Conservation (phyloP, 2,113 vertebrate species). For the Nannobrachium achirus region DNA sequence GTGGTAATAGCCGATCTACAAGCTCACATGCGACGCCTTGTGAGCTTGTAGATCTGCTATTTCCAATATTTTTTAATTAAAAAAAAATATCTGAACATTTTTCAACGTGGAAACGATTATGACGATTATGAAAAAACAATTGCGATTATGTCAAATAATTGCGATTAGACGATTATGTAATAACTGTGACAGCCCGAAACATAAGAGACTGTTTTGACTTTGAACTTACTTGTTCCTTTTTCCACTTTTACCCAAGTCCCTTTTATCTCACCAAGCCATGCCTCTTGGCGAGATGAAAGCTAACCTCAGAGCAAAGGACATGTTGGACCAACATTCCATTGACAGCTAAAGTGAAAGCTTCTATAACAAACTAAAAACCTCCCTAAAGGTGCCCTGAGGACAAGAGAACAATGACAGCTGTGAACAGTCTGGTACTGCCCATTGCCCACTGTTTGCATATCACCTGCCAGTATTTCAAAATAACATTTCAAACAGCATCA, state of each 20-base stretch:
- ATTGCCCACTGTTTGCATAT: background rate
- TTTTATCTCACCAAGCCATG: slow-evolving; percentile 48
- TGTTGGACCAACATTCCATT: slow-evolving; percentile 29
- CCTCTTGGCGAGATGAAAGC: slow-evolving; percentile 66
- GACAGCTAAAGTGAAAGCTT: slow-evolving; percentile 39
- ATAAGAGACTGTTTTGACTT: slow-evolving; percentile 45
- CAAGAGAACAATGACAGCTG: slow-evolving; percentile 15
- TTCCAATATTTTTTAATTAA: too few species aligned
- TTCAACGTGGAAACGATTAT: too few species aligned
- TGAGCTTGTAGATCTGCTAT: too few species aligned
- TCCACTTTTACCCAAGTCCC: slow-evolving; percentile 21
- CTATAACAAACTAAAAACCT: slow-evolving; percentile 36
- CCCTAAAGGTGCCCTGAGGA: slow-evolving; percentile 37
- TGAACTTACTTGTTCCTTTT: slow-evolving; percentile 49
- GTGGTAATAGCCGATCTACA: too few species aligned
- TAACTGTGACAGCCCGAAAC: too few species aligned
- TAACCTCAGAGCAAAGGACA: slow-evolving; percentile 45
- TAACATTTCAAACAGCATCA: slow-evolving; percentile 18
- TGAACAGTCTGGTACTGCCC: slow-evolving; percentile 25
- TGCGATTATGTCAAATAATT: too few species aligned
- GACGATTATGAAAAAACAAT: too few species aligned
- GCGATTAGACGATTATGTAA: too few species aligned
- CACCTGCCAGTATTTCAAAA: background rate
- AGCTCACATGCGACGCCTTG: too few species aligned
- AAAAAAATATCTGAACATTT: too few species aligned